These are phyloP conservation scores for Passer montanus DNA, from an alignment of 2,113 vertebrate species.

Conservation along the genomic window DNA sequence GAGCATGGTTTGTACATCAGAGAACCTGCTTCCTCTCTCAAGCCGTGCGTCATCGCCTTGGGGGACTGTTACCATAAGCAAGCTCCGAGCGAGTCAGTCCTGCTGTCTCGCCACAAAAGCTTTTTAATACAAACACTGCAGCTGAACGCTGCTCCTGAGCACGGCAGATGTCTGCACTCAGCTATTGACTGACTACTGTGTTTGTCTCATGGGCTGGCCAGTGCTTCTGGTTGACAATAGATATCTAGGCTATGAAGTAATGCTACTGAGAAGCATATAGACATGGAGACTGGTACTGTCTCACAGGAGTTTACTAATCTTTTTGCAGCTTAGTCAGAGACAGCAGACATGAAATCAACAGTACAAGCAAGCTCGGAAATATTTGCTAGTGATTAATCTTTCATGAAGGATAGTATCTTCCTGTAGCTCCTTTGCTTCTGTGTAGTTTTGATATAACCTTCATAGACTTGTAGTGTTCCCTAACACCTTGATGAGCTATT, in stretches of 20 bases:
- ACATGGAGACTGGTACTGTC: not conserved
- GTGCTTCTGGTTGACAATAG: not conserved
- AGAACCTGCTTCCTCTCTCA: slow-evolving; percentile 56
- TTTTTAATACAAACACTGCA: slow-evolving; percentile 52
- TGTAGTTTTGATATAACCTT: slow-evolving; percentile 7
- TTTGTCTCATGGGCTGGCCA: not conserved
- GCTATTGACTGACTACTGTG: not conserved
- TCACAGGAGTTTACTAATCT: slow-evolving; percentile 5
- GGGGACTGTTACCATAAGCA: slow-evolving; percentile 40
- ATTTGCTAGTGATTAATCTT: slow-evolving; percentile 8
- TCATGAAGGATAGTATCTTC: not conserved
- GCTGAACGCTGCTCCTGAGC: not conserved
- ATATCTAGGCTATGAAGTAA: slow-evolving; percentile 54
- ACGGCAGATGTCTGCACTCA: slow-evolving; percentile 43
- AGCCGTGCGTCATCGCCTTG: slow-evolving; percentile 56
- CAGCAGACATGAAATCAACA: slow-evolving; percentile 13
- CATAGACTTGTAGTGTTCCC: not conserved
- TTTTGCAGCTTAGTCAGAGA: not conserved
- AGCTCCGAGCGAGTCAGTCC: slow-evolving; percentile 22
- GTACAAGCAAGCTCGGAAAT: not conserved
- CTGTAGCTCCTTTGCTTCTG: not conserved
- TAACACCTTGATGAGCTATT: not conserved
- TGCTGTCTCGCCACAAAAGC: slow-evolving; percentile 52
- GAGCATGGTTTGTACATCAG: slow-evolving; percentile 64
- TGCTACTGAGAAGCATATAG: not conserved